Conservation (phyloP, 1,140 invertebrate species). For the Homalodisca vitripennis region DNA sequence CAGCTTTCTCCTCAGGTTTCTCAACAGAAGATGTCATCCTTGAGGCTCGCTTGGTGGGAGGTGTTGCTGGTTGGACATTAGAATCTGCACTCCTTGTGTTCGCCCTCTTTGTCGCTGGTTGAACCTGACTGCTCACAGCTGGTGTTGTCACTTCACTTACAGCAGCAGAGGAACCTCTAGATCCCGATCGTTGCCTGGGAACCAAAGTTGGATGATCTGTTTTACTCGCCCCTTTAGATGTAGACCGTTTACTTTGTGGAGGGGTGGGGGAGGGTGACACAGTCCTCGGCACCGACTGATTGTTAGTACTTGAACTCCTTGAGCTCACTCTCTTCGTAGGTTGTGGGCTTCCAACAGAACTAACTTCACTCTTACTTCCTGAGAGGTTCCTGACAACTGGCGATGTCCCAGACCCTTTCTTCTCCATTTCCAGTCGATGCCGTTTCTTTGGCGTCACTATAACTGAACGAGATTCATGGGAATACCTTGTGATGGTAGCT, state of each 20-base stretch:
- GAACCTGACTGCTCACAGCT: neutral
- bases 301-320: slow-evolving; percentile 28
- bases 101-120: slow-evolving; percentile 9
- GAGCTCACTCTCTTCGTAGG: slow-evolving; percentile 36
- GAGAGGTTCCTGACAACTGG: slow-evolving; percentile 15
- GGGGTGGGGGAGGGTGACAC: slow-evolving; percentile 4
- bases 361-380: slow-evolving; percentile 38
- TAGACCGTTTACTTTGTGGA: slow-evolving; percentile 32
- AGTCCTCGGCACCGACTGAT: slow-evolving; percentile 10
- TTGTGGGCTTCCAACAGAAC: slow-evolving; percentile 39
- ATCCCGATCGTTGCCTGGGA: slow-evolving; percentile 19
- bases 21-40: neutral
- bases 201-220: neutral
- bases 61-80: neutral
- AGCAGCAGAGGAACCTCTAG: neutral
- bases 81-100: slow-evolving; percentile 17
- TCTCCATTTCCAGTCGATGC: slow-evolving; percentile 52
- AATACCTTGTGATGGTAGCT: slow-evolving; percentile 56
- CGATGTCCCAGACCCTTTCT: slow-evolving; percentile 39
- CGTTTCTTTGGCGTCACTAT: slow-evolving; percentile 60
- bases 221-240: slow-evolving; percentile 30
- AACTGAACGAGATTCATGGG: slow-evolving; percentile 40
- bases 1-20: neutral
- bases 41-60: neutral
- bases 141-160: slow-evolving; percentile 1